Evolutionary conservation across 2,797 vertebrate genomes (phyloP).

Genomic region (Morus bassanus): DNA sequence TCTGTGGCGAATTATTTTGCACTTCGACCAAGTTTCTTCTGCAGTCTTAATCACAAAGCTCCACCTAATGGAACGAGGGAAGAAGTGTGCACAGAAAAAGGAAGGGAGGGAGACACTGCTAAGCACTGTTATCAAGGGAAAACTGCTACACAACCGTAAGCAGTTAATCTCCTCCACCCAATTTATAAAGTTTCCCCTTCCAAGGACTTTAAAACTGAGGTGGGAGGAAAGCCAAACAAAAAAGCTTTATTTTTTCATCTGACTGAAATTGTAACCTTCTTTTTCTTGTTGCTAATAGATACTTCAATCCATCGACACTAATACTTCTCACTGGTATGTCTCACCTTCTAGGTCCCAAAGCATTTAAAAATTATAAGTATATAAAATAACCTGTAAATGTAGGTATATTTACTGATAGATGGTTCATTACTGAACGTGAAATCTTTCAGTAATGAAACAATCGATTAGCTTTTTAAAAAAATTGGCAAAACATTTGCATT

Average conservation of each 20-base stretch:
- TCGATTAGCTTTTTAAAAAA: not conserved
- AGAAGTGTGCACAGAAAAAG: not conserved
- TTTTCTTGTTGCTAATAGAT: not conserved
- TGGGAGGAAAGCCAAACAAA: not conserved
- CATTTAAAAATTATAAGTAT: not conserved
- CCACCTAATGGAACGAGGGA: conserved; percentile 36
- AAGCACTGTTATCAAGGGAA: not conserved
- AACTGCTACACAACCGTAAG: not conserved
- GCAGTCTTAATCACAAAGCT: conserved; percentile 52
- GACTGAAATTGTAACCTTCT: not conserved
- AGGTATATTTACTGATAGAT: not conserved
- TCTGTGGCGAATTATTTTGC: not conserved
- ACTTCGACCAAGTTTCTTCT: not conserved
- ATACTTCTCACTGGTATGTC: not conserved
- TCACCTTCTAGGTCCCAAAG: not conserved
- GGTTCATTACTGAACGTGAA: not conserved
- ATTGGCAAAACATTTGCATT: not conserved
- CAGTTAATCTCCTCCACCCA: not conserved
- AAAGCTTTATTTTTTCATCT: not conserved
- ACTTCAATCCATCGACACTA: not conserved
- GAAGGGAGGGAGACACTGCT: not conserved
- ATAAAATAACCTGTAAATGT: not conserved
- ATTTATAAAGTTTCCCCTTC: not conserved
- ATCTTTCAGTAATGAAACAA: not conserved
- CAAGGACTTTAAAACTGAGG: not conserved